Base-by-base conservation (phyloP, 2,797 vertebrate genomes). In the Pogonophryne albipinna region DNA sequence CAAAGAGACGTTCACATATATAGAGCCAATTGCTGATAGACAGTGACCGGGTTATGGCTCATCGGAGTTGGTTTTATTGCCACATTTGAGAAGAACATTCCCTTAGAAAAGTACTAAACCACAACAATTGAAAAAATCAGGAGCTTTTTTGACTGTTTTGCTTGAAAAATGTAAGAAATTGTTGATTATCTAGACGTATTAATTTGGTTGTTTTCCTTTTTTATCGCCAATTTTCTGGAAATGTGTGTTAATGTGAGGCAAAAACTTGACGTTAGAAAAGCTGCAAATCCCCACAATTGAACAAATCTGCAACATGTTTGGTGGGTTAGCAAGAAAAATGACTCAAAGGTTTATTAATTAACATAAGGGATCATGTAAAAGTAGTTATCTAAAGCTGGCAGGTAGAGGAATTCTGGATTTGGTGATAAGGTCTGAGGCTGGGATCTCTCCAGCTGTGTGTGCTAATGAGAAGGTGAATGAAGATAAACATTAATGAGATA, bases 361-460 rank as follows among this genome's bases (percentile, higher is more conserved):
- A 51, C 34, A 8, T 42, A 10, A 60, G 31, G 12, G 0, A 19
- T 34, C 3, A 23, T 34, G 55, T 27, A 16, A 19, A 12, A 47
- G 20, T 2, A 16, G 10, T 23, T n/a, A 13, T 52, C 45, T 45
- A 0, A 62, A n/a, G 31, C 41, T 0, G 52, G 31, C 17, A 11
- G 58, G 9, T 20, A 17, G 20, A 46, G 15, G 65, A 15, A 27
- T 51, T n/a, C 31, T 17, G 34, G n/a, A 27, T 15, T 11, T 38
- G 42, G 45, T 44, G 56, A 47, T 73, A 19, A 61, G 64, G 34
- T 38, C 9, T 13, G 27, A 0, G 41, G 49, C 8, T 70, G 50
- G 3, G 60, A 27, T 60, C 34, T 56, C 58, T 68, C 41, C 64
- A 65, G 64, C 76, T 64, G 65, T 61, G 71, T 69, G 72, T 69